These are phyloP conservation scores for Empidonax alnorum DNA, from an alignment of 2,113 vertebrate species.

Conservation along the genomic window DNA sequence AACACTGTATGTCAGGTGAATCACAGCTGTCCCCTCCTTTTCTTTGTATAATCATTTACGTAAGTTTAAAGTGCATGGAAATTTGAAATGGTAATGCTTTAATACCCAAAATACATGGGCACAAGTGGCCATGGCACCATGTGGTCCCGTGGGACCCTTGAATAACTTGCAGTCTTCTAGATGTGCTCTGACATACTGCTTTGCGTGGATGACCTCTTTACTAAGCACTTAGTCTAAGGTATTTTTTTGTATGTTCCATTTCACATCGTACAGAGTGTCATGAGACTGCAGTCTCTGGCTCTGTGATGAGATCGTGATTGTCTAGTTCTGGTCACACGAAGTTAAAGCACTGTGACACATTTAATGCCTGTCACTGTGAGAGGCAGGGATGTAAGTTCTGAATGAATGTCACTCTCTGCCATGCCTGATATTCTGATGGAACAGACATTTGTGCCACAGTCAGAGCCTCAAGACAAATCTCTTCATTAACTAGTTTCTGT, in stretches of 20 bases:
- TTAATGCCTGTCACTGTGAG: neutral
- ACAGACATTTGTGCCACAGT: neutral
- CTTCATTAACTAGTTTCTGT: neutral
- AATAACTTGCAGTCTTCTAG: neutral
- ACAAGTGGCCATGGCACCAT: neutral
- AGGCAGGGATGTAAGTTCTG: neutral
- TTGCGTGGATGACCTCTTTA: neutral
- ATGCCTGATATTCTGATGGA: neutral
- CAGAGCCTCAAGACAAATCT: neutral
- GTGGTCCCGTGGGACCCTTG: neutral
- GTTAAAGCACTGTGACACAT: neutral
- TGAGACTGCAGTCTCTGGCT: neutral
- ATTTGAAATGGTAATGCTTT: neutral
- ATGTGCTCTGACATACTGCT: neutral
- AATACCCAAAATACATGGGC: neutral
- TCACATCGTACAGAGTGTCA: neutral
- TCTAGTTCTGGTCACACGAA: neutral
- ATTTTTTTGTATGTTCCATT: slow-evolving; percentile 1
- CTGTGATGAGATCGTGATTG: neutral
- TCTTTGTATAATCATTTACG: neutral
- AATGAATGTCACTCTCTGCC: neutral
- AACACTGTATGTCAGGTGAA: neutral
- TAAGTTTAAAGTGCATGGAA: neutral
- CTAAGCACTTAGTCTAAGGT: neutral
- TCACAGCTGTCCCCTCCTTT: neutral